phyloP scores from a whole-genome alignment of 2,888 invertebrate genomes.

The Callinectes sapidus region DNA sequence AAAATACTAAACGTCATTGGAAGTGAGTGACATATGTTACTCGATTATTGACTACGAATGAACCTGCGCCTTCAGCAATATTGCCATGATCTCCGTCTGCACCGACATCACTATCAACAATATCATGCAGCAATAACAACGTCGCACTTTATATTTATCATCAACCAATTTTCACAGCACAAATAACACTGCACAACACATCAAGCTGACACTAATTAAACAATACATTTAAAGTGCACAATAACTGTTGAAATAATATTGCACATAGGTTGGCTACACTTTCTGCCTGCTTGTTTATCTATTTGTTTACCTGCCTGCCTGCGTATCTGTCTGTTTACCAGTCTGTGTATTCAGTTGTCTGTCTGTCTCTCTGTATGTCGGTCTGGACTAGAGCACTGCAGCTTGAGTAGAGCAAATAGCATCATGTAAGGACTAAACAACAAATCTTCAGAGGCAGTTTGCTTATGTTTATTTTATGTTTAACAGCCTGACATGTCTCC shows the following conservation, averaged over 20 bases:
- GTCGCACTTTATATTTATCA: background rate
- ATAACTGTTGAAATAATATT: background rate
- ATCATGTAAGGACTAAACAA: background rate
- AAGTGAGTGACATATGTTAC: too few species aligned
- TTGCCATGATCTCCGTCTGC: background rate
- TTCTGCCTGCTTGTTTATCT: background rate
- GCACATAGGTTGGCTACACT: background rate
- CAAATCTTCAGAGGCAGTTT: background rate
- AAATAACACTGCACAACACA: background rate
- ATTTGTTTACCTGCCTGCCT: background rate
- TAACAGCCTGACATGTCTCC: background rate
- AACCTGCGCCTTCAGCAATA: background rate
- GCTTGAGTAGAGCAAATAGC: background rate
- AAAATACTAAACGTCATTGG: background rate
- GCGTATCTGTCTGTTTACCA: background rate
- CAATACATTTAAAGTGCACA: background rate
- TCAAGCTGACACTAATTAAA: background rate
- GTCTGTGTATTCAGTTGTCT: background rate
- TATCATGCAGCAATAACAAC: background rate
- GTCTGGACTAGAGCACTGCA: background rate
- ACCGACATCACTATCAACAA: background rate
- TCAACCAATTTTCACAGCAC: background rate
- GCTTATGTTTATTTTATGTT: constrained; percentile 15
- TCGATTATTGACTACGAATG: too few species aligned
- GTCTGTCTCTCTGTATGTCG: background rate